Base-by-base conservation (phyloP, 2,113 vertebrate genomes). In the Calidris pygmaea region DNA sequence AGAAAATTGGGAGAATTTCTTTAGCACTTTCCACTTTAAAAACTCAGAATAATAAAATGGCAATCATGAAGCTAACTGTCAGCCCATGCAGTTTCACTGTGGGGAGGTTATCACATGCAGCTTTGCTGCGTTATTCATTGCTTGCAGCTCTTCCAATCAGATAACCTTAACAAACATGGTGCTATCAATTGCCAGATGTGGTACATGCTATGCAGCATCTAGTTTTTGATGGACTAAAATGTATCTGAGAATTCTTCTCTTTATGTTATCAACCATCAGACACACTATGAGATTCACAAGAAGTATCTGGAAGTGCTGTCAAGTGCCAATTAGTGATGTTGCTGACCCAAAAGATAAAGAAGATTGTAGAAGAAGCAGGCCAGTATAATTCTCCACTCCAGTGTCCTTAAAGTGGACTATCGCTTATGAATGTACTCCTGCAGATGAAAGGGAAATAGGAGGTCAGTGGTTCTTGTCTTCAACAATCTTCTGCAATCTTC, bases 251-350 rank as follows among this genome's bases (percentile, higher is more conserved):
- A 93, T 91, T 82, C 89, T 95, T 79, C 94, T 87, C 81, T 93
- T 93, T 93, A 70, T 92, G 88, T 94, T 95, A 96, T 97, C 95
- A 96, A 94, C 84, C 62, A 96, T 87, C 96, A 94, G 87, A 82
- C 93, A 76, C 66, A 73, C 85, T 70, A 72, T 68, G 62, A 94
- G 94, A 93, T 91, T 95, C 93, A 95, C 94, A 85, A 95, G 78
- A 74, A 96, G 87, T 94, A 95, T 87, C 87, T 96, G 81, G 89
- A 96, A 97, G 94, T 94, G 89, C 94, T 96, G 93, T 97, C 96
- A 96, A 97, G 96, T 97, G 95, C 93, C 96, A 96, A 97, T 97
- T 97, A 96, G 96, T 53, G 74, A 91, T 95, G 96, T 87, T 96
- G 89, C 95, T 97, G 95, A 95, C 96, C 95, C 94, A 96, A 95